These are phyloP conservation scores for Sphyrna mokarran DNA, from an alignment of 2,113 vertebrate species.

Conservation along the genomic window DNA sequence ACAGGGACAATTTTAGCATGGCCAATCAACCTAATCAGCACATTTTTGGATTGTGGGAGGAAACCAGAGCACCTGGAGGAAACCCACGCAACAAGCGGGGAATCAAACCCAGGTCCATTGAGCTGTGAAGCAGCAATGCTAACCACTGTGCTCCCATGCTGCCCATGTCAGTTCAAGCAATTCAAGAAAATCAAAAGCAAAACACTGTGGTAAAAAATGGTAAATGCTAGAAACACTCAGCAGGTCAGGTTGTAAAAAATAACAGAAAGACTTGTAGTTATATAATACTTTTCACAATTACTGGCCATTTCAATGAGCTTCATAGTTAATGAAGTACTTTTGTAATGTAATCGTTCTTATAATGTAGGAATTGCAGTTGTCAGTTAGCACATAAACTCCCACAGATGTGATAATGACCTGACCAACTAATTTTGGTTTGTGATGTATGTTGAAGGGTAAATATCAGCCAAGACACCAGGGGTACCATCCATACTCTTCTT, in stretches of 20 bases:
- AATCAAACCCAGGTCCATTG: too few species aligned
- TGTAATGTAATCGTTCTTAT: not conserved
- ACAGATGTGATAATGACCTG: not conserved
- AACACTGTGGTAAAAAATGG: not conserved
- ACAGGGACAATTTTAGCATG: too few species aligned
- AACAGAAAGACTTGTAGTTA: not conserved
- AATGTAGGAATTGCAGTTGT: not conserved
- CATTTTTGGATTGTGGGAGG: too few species aligned
- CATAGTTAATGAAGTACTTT: not conserved
- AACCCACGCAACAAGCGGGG: too few species aligned
- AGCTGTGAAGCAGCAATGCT: too few species aligned
- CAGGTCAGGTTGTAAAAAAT: not conserved
- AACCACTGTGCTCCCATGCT: too few species aligned
- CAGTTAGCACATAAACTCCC: not conserved
- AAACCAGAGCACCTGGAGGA: too few species aligned
- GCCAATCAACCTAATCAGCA: too few species aligned
- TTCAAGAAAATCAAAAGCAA: not conserved
- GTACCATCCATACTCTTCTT: not conserved
- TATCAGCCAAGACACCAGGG: not conserved
- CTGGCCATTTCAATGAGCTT: not conserved
- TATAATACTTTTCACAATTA: not conserved
- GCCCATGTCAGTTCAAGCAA: not conserved
- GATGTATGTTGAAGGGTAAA: not conserved
- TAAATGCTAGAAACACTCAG: not conserved
- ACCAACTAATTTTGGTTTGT: not conserved